Base-by-base conservation (phyloP, 2,797 vertebrate genomes). In the Girardinus metallicus region DNA sequence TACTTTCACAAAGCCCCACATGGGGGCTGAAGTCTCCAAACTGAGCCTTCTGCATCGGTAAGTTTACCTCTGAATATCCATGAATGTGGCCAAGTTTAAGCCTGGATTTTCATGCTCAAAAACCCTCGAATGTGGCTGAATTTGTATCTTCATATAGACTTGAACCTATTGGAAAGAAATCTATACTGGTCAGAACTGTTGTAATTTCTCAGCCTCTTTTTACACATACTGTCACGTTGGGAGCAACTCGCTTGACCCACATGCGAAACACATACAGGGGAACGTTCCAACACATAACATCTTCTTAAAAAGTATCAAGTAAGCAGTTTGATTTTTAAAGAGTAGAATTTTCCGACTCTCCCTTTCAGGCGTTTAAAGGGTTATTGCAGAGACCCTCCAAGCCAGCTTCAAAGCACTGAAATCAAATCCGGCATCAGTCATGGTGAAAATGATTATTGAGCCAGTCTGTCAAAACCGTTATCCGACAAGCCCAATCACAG, bases 401-500 rank as follows among this genome's bases (percentile, higher is more conserved):
- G 73, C 44, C 36, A 74, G 47, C 76, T 66, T 4, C 71, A 46
- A 3, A 72, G 81, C 34, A 29, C 73, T 34, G 5, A 71, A 62
- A 55, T 76, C 72, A 84, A 83, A 86, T 31, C 83, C 13, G 9
- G 64, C 80, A 83, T 89, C 82, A 76, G 29, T 83, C 73, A 75
- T 49, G 13, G 81, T 57, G 18, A 71, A 55, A 80, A 70, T 64
- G 82, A 85, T 81, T 75, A 85, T 76, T 81, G 76, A 89, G 83
- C 8, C 75, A 26, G 76, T 23, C 74, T 80, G 76, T 44, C 75
- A 83, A 82, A 80, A 55, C 74, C 23, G 43, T 74, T 70, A 81
- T 88, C 81, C 86, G 79, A 82, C 64, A 16, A 83, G 75, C 80
- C 77, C 83, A 80, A 81, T 87, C 83, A 51, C 74, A 85, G 16